Conservation (phyloP, 2,797 vertebrate species). For the Rhabdomys pumilio region DNA sequence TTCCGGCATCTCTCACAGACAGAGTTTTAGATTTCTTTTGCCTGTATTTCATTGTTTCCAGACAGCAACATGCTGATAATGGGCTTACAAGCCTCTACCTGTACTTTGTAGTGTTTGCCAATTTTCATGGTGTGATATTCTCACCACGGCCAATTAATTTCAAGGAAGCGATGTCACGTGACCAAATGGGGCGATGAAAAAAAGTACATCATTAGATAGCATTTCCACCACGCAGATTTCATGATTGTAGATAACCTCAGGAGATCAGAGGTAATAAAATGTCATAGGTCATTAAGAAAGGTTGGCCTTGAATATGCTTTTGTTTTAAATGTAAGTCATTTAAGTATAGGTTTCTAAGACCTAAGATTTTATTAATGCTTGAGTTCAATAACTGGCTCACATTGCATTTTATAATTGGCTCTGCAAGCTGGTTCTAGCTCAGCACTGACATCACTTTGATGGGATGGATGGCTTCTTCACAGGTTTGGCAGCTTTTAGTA, state of each 20-base stretch:
- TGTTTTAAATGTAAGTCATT: conserved; percentile 20
- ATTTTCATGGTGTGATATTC: conserved; percentile 21
- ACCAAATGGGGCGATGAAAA: background rate
- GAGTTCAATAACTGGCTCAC: conserved; percentile 1
- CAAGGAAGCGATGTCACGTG: background rate
- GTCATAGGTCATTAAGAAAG: background rate
- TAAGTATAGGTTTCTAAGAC: background rate
- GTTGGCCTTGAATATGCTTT: background rate
- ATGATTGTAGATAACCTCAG: background rate
- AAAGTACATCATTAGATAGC: background rate
- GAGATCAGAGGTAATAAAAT: background rate
- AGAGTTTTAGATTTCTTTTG: conserved; percentile 13
- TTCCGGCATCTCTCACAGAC: background rate
- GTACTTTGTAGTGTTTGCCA: background rate
- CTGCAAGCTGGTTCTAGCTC: background rate
- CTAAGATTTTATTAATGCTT: background rate
- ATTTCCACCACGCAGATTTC: background rate
- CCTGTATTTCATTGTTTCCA: background rate
- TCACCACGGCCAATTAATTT: background rate
- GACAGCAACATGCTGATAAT: background rate
- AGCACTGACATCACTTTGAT: background rate
- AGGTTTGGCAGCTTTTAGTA: background rate
- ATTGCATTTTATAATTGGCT: background rate
- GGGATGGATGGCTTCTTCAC: background rate
- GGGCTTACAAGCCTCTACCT: conserved; percentile 7